Percentiles rank a stretch among this genome's conserved stretches.
Conservation (phyloP, 2,113 vertebrate genomes). For the Otolemur garnettii region DNA sequence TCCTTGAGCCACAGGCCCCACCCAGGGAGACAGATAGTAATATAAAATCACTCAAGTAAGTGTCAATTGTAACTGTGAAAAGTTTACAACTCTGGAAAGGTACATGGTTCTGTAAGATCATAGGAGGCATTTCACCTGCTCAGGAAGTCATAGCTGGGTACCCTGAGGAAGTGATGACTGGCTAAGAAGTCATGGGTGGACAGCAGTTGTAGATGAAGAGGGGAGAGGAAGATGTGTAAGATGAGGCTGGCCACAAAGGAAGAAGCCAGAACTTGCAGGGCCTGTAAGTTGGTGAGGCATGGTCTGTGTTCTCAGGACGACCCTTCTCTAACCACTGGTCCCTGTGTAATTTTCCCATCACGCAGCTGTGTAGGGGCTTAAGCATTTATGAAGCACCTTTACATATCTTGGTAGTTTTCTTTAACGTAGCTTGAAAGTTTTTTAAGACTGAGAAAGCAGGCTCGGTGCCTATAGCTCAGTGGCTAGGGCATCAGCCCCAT, state of each 20-base stretch:
- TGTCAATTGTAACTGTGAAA: background rate
- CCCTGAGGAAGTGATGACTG: background rate
- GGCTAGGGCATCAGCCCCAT: too few species aligned
- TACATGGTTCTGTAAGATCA: background rate
- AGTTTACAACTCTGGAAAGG: background rate
- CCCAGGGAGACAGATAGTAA: background rate
- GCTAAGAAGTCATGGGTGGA: background rate
- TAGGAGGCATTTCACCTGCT: background rate
- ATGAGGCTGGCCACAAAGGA: background rate
- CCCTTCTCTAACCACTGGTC: background rate
- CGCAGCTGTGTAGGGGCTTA: background rate
- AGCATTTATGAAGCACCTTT: background rate
- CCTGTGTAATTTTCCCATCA: background rate
- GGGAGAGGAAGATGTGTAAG: background rate
- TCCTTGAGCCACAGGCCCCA: too few species aligned
- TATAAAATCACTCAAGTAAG: background rate
- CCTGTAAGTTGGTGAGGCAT: accelerated
- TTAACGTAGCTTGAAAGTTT: background rate
- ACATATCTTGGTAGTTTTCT: background rate
- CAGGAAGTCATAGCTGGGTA: background rate
- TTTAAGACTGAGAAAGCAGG: background rate
- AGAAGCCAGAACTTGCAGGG: background rate
- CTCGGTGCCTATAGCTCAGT: too few species aligned
- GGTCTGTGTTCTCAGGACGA: background rate
- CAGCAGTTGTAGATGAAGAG: background rate